Evolutionary conservation across 1,140 invertebrate genomes (phyloP).

Genomic region (Lordiphosa clarofinis): DNA sequence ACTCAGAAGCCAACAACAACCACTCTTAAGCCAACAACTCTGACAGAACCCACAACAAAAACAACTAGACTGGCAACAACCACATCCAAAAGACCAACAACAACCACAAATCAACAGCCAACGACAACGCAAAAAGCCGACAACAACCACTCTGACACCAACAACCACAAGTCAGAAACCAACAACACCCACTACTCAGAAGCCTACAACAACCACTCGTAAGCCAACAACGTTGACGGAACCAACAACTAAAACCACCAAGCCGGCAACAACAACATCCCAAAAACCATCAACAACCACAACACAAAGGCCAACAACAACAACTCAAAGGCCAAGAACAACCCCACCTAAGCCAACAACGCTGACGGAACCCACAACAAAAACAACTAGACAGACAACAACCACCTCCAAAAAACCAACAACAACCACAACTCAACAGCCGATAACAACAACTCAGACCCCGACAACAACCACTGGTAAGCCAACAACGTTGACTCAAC

Average conservation of each 20-base stretch:
- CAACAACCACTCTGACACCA: too few relatives aligned
- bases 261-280: neutral
- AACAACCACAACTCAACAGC: too few relatives aligned
- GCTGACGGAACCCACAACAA: conserved; percentile 80
- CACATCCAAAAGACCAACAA: neutral
- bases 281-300: conserved; percentile 4
- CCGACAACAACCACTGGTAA: too few relatives aligned
- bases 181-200: conserved; percentile 9
- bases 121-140: too few relatives aligned
- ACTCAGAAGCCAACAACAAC: conserved; percentile 79
- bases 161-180: too few relatives aligned
- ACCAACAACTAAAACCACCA: conserved; percentile 3
- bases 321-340: neutral
- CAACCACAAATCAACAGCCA: conserved; percentile 3
- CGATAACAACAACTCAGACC: neutral
- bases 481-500: too few relatives aligned
- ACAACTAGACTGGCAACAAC: neutral
- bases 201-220: conserved; percentile 8
- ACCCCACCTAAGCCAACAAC: conserved; percentile 63
- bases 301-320: neutral
- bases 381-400: conserved; percentile 63
- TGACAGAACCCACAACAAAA: conserved; percentile 2
- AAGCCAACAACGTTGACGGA: conserved; percentile 10
- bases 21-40: conserved; percentile 81
- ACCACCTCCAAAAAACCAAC: neutral